Percentiles rank a stretch among this genome's conserved stretches.
phyloP scores from a whole-genome alignment of 2,113 vertebrate genomes.

The Nothocercus nigrocapillus region DNA sequence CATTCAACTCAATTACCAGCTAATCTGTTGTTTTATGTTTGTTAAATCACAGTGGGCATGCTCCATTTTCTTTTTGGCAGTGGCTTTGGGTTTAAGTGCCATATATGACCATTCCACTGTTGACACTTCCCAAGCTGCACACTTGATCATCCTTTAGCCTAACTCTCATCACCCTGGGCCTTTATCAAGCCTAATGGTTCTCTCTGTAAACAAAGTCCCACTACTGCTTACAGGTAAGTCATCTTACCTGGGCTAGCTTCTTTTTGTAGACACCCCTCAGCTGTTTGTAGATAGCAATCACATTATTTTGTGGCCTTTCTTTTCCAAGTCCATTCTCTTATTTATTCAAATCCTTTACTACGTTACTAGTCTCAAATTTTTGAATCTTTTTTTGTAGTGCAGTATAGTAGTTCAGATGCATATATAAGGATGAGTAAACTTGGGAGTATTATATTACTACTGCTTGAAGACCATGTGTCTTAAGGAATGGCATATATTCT shows the following conservation, averaged over 20 bases:
- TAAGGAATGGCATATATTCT: no score
- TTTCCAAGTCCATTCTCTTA: neutral
- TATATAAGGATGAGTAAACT: neutral
- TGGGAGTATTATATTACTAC: neutral
- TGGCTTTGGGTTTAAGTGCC: neutral
- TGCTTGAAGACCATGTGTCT: neutral
- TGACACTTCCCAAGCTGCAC: neutral
- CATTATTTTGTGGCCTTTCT: neutral
- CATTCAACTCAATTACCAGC: neutral
- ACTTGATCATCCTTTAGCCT: neutral
- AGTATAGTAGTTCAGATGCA: neutral
- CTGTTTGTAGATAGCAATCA: neutral
- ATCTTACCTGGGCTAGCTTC: neutral
- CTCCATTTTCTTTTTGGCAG: neutral
- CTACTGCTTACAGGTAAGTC: neutral
- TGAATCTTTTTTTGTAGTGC: neutral
- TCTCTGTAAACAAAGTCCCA: neutral
- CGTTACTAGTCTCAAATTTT: neutral
- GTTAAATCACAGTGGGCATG: neutral
- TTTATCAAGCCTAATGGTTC: neutral
- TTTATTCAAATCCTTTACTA: slow-evolving; percentile 21
- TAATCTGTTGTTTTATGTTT: neutral
- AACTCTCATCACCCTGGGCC: neutral
- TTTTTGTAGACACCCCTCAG: neutral
- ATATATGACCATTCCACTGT: neutral